Conservation (phyloP, 1,140 invertebrate genomes). For the Lordiphosa collinella region DNA sequence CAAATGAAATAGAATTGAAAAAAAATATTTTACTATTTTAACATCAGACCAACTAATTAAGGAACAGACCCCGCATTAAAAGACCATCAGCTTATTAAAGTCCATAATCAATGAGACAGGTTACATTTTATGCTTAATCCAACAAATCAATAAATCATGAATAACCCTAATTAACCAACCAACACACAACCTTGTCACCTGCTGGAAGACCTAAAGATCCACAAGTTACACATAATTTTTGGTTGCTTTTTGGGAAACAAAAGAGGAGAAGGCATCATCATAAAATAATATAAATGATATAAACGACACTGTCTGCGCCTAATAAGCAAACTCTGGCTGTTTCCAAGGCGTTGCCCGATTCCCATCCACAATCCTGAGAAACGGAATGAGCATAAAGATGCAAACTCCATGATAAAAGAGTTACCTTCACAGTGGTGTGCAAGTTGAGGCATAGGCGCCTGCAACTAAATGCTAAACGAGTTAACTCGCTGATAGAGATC, state of each 20-base stretch:
- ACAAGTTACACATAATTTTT: conserved; percentile 59
- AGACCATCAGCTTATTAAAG: conserved; percentile 60
- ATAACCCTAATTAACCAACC: conserved; percentile 67
- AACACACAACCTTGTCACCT: conserved; percentile 50
- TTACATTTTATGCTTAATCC: conserved; percentile 29
- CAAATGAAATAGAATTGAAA: no score
- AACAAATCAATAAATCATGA: conserved; percentile 71
- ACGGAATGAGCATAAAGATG: conserved; percentile 53
- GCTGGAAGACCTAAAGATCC: conserved; percentile 24
- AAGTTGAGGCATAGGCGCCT: conserved; percentile 55
- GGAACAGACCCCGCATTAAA: conserved; percentile 41
- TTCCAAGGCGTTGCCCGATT: conserved; percentile 21
- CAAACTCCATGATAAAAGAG: conserved; percentile 60
- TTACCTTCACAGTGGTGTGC: conserved; percentile 12
- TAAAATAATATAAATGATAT: conserved; percentile 79
- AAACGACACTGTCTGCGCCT: conserved; percentile 75
- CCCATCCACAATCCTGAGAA: conserved; percentile 57
- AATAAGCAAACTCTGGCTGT: conserved; percentile 42
- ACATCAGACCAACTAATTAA: no score
- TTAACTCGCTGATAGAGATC: conserved; percentile 78
- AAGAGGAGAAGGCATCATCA: conserved; percentile 34
- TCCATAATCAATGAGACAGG: conserved; percentile 50
- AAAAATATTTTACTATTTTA: no score
- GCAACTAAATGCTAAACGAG: conserved; percentile 78
- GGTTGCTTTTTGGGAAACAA: conserved; percentile 19